phyloP scores from a whole-genome alignment of 2,888 invertebrate species.

The Diogma glabrata region DNA sequence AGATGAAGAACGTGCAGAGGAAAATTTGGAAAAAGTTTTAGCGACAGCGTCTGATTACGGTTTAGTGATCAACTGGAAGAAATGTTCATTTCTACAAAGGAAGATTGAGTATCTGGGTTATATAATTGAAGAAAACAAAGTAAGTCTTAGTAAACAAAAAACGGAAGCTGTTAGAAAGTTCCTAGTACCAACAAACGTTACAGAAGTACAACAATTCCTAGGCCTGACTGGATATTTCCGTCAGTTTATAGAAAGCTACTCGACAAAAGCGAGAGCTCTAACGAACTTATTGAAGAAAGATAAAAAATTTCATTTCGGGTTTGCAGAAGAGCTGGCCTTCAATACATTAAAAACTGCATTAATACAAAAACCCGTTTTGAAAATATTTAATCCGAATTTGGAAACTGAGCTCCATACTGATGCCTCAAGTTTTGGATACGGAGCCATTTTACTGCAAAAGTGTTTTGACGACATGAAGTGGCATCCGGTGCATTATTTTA shows the following conservation, averaged over 20 bases:
- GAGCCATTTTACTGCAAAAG: background rate
- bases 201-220: background rate
- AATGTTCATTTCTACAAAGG: background rate
- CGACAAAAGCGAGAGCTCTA: background rate
- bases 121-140: background rate
- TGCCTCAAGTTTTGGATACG: background rate
- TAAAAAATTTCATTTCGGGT: background rate
- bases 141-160: background rate
- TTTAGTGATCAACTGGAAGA: slow-evolving; percentile 1
- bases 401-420: background rate
- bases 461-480: background rate
- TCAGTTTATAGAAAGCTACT: background rate
- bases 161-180: slow-evolving; percentile 12
- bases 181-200: background rate
- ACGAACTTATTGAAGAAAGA: background rate
- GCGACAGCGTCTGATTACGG: background rate
- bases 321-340: background rate
- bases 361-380: background rate
- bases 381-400: background rate
- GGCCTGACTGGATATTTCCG: slow-evolving; percentile 1
- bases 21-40: background rate
- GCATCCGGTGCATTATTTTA: background rate
- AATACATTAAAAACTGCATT: background rate
- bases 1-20: background rate
- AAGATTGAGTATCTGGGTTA: background rate